phyloP scores from a whole-genome alignment of 1,140 invertebrate species.

The fruit fly (Drosophila melanogaster) region Release_6_plus_ISO1_MT NT_033779.5:8132001-8132500 shows the following conservation, averaged over 20 bases:
- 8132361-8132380: constrained; percentile 6
- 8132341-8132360: neutral
- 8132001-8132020: constrained; percentile 50
- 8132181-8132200: constrained; percentile 59
- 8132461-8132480: constrained; percentile 33
- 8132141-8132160: constrained; percentile 84
- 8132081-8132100: constrained; percentile 42
- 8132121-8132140: constrained; percentile 83
- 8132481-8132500: constrained; percentile 26
- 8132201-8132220: too few relatives aligned
- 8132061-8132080: constrained; percentile 36
- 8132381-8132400: constrained; percentile 15
- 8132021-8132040: constrained; percentile 48
- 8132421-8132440: constrained; percentile 1
- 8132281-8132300: neutral
- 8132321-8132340: too few relatives aligned
- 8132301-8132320: too few relatives aligned
- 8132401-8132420: constrained; percentile 1
- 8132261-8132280: neutral
- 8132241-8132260: neutral
- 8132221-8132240: too few relatives aligned
- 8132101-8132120: constrained; percentile 77
- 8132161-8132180: constrained; percentile 80
- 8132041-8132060: constrained; percentile 28
- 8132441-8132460: constrained; percentile 39